Evolutionary conservation across 2,888 invertebrate genomes (phyloP).

Genomic region (Aproaerema taeniolella): DNA sequence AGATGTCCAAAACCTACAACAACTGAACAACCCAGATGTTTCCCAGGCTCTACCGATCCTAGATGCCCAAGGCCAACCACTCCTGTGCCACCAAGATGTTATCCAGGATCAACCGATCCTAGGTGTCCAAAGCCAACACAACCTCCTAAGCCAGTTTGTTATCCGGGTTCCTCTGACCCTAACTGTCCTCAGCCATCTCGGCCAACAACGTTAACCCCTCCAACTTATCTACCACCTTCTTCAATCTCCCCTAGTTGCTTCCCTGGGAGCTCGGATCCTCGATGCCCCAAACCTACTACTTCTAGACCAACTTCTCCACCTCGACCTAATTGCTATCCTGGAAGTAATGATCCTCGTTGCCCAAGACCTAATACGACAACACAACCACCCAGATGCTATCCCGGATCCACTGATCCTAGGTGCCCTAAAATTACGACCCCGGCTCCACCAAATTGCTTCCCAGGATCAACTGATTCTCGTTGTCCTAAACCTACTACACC

Average conservation of each 20-base stretch:
- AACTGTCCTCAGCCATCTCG: conserved; percentile 24
- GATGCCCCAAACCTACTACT: conserved; percentile 34
- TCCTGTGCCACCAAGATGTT: conserved; percentile 24
- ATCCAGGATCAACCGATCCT: conserved; percentile 30
- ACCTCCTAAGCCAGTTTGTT: conserved; percentile 3
- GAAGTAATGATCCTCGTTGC: conserved; percentile 8
- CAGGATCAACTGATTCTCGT: conserved; percentile 31
- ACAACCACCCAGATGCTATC: conserved; percentile 25
- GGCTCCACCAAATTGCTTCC: conserved; percentile 26
- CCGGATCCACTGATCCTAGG: conserved; percentile 24
- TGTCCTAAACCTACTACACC: conserved; percentile 34
- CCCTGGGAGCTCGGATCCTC: conserved; percentile 24
- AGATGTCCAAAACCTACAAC: conserved; percentile 23
- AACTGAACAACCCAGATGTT: conserved; percentile 24
- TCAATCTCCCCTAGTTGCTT: conserved; percentile 29
- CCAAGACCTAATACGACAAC: conserved; percentile 20
- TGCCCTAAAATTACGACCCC: conserved; percentile 25
- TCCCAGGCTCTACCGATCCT: conserved; percentile 22
- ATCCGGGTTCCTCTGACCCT: conserved; percentile 26
- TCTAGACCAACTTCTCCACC: conserved; percentile 33
- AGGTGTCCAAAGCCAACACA: conserved; percentile 22
- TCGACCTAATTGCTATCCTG: conserved; percentile 29
- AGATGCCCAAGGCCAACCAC: conserved; percentile 24
- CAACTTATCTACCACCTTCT: conserved; percentile 5
- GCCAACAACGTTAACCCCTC: conserved; percentile 25